Evolutionary conservation across 30 jellyfish, hydroid and myxozoan species (phyloP), one percentile per base, ranked within the genome.

Genomic region (Catostylus mosaicus): DNA sequence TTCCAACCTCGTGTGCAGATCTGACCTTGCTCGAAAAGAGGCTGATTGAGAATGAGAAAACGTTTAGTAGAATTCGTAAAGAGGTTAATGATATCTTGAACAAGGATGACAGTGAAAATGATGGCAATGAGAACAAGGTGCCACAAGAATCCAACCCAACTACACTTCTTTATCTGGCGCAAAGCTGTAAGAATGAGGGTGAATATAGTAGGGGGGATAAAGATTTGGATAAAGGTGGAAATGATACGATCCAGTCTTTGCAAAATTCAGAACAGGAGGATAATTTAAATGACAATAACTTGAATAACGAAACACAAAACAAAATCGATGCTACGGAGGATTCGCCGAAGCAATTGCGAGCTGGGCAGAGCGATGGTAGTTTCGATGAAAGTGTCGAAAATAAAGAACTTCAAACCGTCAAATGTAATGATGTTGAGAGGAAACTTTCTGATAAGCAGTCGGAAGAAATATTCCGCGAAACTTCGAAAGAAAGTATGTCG

Each of bases 1-100:
- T 80, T 61, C 98, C 98, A n/a, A 57, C 60, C 46, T 66, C 92
- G 16, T 93, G 98, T 73, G 30, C 79, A 18, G 77, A 43, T 12
- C 65, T 86, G 12, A 31, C 30, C 56, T 4, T 70, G 1, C 88
- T 86, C 32, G 98, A 92, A 54, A 54, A 54, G 38, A 38, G 82
- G 11, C 48, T 92, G 2, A 82, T 92, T 22, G 88, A 79, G 11
- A 59, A 47, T 23, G 82, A 32, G 30, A 18, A 63, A 33, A 51
- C 95, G 14, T 82, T 78, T 35, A 82, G 67, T 48, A 82, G 56
- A 48, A 72, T 86, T 46, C 65, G 84, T 34, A 59, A 82, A 32
- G 83, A 67, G 16, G 95, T 82, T 6, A 38, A 35, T 26, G 83
- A 33, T 34, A 81, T 86, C 5, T 32, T 83, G 12, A 67, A 86